Evolutionary conservation across 2,888 invertebrate genomes (phyloP), one percentile per base, ranked within the genome.

Genomic region (Leptarthrus brevirostris): DNA sequence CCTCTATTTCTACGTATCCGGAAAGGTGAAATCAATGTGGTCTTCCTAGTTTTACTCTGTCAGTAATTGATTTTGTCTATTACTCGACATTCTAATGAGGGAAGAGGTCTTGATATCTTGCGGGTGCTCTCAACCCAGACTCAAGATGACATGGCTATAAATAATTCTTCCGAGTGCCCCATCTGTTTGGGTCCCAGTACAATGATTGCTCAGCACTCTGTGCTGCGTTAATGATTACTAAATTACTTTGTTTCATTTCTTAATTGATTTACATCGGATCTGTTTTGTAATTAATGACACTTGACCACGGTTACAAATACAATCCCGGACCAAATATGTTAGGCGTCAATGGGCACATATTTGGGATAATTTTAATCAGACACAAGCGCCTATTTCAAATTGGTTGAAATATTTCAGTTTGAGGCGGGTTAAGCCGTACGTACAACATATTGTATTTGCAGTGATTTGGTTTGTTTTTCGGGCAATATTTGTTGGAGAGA

Each of bases 231-330:
- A 75, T 75, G 72, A 75, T 74, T 73, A 54, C 54, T 71, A 75
- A 75, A 75, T 75, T 74, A 64, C 75, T 74, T 75, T 75, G 75
- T 75, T 74, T 73, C 71, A 70, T 49, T 49, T 20, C 40, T 64
- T 75, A 75, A 75, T 75, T 75, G 75, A 75, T 75, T 75, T 75
- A 75, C 74, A 74, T 75, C 69, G 73, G 47, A 75, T 71, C 56
- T 44, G 54, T 74, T 74, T 64, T 34, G 75, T 75, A 71, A 74
- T 74, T 74, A 73, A 75, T 74, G 73, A 75, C 73, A 73, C 70
- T 75, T 73, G 61, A 74, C 74, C 72, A 69, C 34, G 49, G 30
- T 34, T 40, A 26, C 26, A 26, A 49, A n/a, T n/a, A n/a, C n/a
- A n/a, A n/a, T n/a, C n/a, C 66, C 26, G 18, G 49, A 30, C 34